Conservation (phyloP, 2,797 vertebrate species). For the Crenichthys baileyi region DNA sequence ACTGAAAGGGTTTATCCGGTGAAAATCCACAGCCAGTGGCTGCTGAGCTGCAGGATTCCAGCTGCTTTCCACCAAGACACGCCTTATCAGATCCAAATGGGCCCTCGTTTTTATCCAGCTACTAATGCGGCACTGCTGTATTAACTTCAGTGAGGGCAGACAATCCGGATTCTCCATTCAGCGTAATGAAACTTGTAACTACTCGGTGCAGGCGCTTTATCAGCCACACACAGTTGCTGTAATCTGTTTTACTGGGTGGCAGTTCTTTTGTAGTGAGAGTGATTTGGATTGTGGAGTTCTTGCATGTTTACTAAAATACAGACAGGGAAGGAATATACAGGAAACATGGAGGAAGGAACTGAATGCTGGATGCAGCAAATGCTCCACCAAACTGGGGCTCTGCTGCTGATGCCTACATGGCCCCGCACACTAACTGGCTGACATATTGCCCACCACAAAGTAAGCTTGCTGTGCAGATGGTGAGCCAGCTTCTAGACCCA, state of each 20-base stretch:
- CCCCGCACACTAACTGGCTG: not conserved
- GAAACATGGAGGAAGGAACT: not conserved
- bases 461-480: not conserved
- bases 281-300: not conserved
- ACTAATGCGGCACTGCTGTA: conserved; percentile 24
- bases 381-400: not conserved
- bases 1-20: conserved; percentile 40
- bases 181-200: conserved; percentile 19
- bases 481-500: not conserved
- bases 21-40: conserved; percentile 47
- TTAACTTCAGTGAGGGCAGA: conserved; percentile 24
- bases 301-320: conserved; percentile 8
- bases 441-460: not conserved
- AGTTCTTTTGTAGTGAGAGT: not conserved
- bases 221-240: conserved; percentile 7
- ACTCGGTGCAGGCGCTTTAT: conserved; percentile 12
- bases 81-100: conserved; percentile 46
- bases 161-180: conserved; percentile 22
- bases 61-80: conserved; percentile 35
- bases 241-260: not conserved
- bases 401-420: not conserved
- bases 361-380: not conserved
- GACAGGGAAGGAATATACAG: not conserved
- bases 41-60: conserved; percentile 41
- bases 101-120: conserved; percentile 29